A percentile compares a stretch with the other conserved stretches of the same genome.
Evolutionary conservation across 2,888 invertebrate species (phyloP).

Genomic region (Tethea ocularis): DNA sequence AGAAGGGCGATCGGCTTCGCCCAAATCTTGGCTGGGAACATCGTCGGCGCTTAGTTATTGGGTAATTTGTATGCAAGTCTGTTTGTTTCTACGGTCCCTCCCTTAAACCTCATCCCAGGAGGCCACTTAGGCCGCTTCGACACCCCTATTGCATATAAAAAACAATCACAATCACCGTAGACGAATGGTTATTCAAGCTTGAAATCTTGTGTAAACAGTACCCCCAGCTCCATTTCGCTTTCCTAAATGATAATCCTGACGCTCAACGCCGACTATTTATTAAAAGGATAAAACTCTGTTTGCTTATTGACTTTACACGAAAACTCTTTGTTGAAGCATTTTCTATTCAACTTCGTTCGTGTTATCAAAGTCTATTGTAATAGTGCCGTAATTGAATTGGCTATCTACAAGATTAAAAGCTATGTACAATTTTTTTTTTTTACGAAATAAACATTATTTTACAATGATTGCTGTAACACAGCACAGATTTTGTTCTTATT

Average conservation of each 20-base stretch:
- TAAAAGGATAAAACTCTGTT: slow-evolving; percentile 4
- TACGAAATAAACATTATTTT: too few species aligned
- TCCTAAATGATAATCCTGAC: background rate
- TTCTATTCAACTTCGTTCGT: background rate
- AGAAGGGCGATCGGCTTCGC: background rate
- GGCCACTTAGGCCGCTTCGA: slow-evolving; percentile 8
- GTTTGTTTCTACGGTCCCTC: slow-evolving; percentile 56
- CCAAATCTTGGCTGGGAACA: slow-evolving; percentile 27
- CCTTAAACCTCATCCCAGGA: slow-evolving; percentile 30
- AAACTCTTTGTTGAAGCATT: slow-evolving; percentile 1
- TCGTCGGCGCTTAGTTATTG: slow-evolving; percentile 42
- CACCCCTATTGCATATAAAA: slow-evolving; percentile 36
- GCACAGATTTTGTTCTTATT: too few species aligned
- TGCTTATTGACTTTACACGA: background rate
- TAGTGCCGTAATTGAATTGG: background rate
- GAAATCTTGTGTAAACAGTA: background rate
- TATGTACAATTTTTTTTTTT: background rate
- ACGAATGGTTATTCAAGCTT: slow-evolving; percentile 22
- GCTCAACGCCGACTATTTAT: background rate
- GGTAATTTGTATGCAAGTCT: slow-evolving; percentile 68
- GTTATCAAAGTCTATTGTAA: background rate
- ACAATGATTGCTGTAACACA: too few species aligned
- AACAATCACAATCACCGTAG: slow-evolving; percentile 30
- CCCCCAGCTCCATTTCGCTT: slow-evolving; percentile 2
- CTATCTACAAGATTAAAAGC: too few species aligned